These are phyloP conservation scores for Pristionchus arcanus DNA, from an alignment of 2,888 invertebrate species.

Conservation along the genomic window DNA sequence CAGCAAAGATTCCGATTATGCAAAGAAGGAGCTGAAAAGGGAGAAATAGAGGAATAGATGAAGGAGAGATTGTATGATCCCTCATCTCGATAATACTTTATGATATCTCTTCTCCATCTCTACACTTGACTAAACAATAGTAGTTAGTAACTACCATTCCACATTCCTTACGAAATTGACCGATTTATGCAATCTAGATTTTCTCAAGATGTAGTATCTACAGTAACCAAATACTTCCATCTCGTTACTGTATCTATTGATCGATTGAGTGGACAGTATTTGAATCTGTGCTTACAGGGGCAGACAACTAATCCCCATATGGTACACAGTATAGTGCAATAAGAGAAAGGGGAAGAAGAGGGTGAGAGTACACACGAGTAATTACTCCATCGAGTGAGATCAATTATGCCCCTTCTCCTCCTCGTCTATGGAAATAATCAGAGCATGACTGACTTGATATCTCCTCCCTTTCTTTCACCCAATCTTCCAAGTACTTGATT, in stretches of 20 bases:
- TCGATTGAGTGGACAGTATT: not conserved
- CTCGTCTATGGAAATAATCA: not conserved
- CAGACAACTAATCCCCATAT: slow-evolving; percentile 41
- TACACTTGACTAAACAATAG: not conserved
- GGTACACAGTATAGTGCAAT: slow-evolving; percentile 2
- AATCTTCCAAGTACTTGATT: slow-evolving; percentile 32
- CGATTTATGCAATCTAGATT: not conserved
- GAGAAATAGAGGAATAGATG: not conserved
- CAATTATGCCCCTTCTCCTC: slow-evolving; percentile 11
- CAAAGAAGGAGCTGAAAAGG: slow-evolving; percentile 47
- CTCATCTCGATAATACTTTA: not conserved
- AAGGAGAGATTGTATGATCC: not conserved
- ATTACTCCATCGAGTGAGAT: slow-evolving; percentile 9
- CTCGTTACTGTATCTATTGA: not conserved
- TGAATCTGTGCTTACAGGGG: slow-evolving; percentile 44
- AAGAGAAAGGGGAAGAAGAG: slow-evolving; percentile 17
- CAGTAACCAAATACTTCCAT: not conserved
- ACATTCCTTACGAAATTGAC: not conserved
- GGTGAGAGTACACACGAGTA: slow-evolving; percentile 29
- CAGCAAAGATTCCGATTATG: slow-evolving; percentile 41
- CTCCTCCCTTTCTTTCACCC: not conserved
- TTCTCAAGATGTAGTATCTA: not conserved
- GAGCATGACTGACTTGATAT: slow-evolving; percentile 49
- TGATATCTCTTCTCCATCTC: not conserved
- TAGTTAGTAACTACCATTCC: not conserved